A percentile compares a stretch with the other conserved stretches of the same genome.
phyloP scores from a whole-genome alignment of 2,888 invertebrate genomes.

The Eupithecia centaureata region DNA sequence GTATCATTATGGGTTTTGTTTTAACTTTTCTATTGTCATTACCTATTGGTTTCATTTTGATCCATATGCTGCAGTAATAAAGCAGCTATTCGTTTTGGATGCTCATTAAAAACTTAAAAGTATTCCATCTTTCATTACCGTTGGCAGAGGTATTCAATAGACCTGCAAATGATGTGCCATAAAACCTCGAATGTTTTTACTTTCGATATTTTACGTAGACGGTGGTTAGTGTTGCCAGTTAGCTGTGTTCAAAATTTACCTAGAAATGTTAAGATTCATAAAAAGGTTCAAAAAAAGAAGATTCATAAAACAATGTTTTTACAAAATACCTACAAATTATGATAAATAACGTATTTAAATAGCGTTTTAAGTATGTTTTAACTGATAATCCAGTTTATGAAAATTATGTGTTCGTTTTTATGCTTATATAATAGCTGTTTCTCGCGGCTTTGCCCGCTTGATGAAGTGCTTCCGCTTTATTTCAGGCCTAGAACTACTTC shows the following conservation, averaged over 20 bases:
- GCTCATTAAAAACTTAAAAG: constrained; percentile 16
- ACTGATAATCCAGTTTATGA: no score
- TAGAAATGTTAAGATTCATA: background rate
- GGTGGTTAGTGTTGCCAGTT: constrained; percentile 30
- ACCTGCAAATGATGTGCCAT: constrained; percentile 49
- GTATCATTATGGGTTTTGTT: background rate
- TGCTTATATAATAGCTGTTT: no score
- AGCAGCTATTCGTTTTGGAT: background rate
- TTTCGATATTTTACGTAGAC: constrained; percentile 48
- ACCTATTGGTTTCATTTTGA: background rate
- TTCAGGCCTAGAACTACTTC: no score
- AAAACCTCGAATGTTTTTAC: constrained; percentile 54
- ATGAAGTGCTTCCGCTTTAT: no score
- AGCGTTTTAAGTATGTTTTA: no score
- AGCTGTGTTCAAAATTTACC: background rate
- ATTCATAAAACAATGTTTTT: no score
- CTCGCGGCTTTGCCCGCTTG: no score
- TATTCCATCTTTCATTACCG: constrained; percentile 13
- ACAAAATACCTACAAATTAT: no score
- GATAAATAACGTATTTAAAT: no score
- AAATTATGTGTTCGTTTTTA: no score
- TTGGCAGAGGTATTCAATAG: constrained; percentile 20
- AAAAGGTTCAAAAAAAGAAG: no score
- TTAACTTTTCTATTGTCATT: background rate
- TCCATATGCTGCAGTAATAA: background rate